Percentiles rank a stretch among this genome's conserved stretches.
Conservation (phyloP, 2,797 vertebrate genomes). For the Margarornis squamiger region DNA sequence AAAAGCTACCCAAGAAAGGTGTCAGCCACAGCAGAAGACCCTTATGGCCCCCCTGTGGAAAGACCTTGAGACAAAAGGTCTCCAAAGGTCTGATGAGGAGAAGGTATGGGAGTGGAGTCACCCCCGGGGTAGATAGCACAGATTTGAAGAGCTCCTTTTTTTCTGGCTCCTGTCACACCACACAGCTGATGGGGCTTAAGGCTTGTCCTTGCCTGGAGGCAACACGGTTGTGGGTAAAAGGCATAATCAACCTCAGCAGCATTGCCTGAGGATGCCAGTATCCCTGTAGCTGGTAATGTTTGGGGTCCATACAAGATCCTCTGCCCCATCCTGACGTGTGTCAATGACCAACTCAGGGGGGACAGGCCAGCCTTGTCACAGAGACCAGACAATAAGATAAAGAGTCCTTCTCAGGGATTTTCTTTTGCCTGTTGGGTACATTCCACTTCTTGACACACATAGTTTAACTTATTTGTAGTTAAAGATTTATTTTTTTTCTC, state of each 20-base stretch:
- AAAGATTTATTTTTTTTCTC: constrained; percentile 11
- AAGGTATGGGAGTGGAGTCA: accelerated
- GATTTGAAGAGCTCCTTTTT: background rate
- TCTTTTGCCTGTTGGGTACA: background rate
- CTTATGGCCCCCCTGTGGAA: background rate
- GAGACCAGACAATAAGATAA: background rate
- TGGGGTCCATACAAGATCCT: background rate
- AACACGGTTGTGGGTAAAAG: background rate
- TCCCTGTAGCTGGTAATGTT: background rate
- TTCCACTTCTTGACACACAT: background rate
- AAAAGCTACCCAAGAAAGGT: background rate
- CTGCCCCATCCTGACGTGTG: background rate
- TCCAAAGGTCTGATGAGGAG: background rate
- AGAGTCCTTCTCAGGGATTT: background rate
- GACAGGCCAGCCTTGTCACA: background rate
- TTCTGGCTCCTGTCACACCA: background rate
- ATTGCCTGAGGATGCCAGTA: background rate
- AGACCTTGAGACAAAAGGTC: background rate
- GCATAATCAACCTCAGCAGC: background rate
- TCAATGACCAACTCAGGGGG: background rate
- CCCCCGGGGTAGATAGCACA: accelerated
- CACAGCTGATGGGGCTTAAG: background rate
- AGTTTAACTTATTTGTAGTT: constrained; percentile 29
- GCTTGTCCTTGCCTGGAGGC: background rate
- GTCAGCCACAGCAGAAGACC: background rate